Evolutionary conservation across 2,888 invertebrate genomes (phyloP).

Genomic region (Bellardia pandia): DNA sequence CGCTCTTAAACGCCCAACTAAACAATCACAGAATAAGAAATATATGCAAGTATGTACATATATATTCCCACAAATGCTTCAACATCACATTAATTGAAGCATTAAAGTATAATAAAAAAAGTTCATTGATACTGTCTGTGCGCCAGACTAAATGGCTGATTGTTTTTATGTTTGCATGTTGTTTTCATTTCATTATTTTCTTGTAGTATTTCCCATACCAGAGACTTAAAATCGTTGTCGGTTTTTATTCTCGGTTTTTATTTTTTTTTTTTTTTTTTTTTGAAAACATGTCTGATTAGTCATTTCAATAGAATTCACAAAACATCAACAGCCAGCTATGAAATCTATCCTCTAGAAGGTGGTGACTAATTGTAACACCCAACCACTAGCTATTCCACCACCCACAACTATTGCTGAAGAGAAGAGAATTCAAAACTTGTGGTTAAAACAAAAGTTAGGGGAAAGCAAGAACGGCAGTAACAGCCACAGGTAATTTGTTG

Average conservation of each 20-base stretch:
- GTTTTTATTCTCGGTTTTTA: background rate
- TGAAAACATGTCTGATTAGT: slow-evolving; percentile 67
- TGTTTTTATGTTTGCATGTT: slow-evolving; percentile 53
- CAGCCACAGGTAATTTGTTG: slow-evolving; percentile 37
- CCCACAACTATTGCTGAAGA: slow-evolving; percentile 31
- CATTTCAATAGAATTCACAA: slow-evolving; percentile 65
- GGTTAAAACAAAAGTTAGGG: slow-evolving; percentile 40
- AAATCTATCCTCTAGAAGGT: slow-evolving; percentile 41
- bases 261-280: slow-evolving; percentile 37
- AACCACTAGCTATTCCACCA: background rate
- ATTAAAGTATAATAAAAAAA: slow-evolving; percentile 56
- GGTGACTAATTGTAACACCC: slow-evolving; percentile 67
- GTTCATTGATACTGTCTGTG: slow-evolving; percentile 72
- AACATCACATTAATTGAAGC: slow-evolving; percentile 55
- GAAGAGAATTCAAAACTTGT: slow-evolving; percentile 41
- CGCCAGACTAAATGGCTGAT: slow-evolving; percentile 64
- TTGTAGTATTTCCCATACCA: slow-evolving; percentile 44
- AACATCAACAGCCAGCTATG: slow-evolving; percentile 42
- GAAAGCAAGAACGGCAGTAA: background rate
- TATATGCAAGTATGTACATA: background rate
- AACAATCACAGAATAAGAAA: slow-evolving; percentile 8
- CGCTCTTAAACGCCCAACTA: background rate
- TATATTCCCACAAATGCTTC: slow-evolving; percentile 37
- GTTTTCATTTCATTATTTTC: slow-evolving; percentile 45
- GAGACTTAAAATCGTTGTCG: slow-evolving; percentile 29